Evolutionary conservation across 2,797 vertebrate species (phyloP).

Genomic region (Clarias platycephalus): DNA sequence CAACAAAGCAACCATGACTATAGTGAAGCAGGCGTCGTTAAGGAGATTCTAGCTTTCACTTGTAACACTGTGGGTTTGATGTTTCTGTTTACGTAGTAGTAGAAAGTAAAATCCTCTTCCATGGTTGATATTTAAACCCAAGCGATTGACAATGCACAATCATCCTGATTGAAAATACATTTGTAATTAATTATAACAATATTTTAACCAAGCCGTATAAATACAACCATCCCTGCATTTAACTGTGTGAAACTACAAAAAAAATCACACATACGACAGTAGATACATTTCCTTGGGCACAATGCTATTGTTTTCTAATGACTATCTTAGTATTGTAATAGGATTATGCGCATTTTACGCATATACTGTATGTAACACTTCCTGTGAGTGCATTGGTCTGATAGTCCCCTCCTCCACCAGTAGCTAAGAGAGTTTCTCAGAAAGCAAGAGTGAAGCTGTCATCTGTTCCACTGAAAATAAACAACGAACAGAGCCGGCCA

Average conservation of each 20-base stretch:
- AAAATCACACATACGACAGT: background rate
- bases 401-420: constrained; percentile 29
- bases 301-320: constrained; percentile 23
- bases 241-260: background rate
- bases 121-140: constrained; percentile 8
- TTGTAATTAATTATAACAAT: background rate
- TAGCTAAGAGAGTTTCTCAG: constrained; percentile 40
- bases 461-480: constrained; percentile 56
- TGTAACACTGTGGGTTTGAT: constrained; percentile 16
- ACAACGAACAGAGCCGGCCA: constrained; percentile 51
- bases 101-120: constrained; percentile 45
- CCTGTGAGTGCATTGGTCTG: constrained; percentile 18
- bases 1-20: constrained; percentile 23
- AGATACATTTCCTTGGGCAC: background rate
- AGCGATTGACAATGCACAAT: background rate
- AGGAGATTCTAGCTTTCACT: background rate
- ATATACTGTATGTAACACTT: constrained; percentile 22
- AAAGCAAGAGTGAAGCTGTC: constrained; percentile 54
- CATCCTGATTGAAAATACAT: background rate
- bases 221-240: background rate
- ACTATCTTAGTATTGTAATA: constrained; percentile 33
- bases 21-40: background rate
- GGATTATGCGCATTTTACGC: constrained; percentile 33
- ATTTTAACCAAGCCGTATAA: background rate
- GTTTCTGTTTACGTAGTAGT: constrained; percentile 36